These are phyloP conservation scores for Papilio helenus DNA, from an alignment of 1,140 invertebrate genomes.

Conservation along the genomic window DNA sequence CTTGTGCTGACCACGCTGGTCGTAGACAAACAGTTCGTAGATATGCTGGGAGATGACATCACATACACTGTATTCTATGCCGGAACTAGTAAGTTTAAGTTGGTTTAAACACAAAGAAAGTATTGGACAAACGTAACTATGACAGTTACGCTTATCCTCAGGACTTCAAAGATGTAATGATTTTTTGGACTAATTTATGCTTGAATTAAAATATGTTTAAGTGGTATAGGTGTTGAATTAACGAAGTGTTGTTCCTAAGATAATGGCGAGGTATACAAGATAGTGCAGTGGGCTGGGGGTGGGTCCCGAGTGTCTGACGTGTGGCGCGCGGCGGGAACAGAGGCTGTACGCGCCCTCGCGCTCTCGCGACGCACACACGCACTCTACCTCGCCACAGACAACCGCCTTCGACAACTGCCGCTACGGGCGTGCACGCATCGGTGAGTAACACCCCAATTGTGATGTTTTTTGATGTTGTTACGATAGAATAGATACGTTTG, in stretches of 20 bases:
- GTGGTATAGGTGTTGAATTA: conserved; percentile 10
- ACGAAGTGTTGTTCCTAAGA: conserved; percentile 68
- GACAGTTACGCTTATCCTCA: too few relatives aligned
- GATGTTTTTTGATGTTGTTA: conserved; percentile 4
- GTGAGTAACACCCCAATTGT: conserved; percentile 46
- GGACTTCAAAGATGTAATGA: not conserved
- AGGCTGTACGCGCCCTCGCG: conserved; percentile 89
- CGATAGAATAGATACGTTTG: conserved; percentile 6
- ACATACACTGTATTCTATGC: conserved; percentile 92
- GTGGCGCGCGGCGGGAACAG: conserved; percentile 88
- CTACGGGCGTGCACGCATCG: conserved; percentile 86
- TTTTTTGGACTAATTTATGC: not conserved
- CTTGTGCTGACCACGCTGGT: conserved; percentile 91
- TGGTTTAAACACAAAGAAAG: not conserved
- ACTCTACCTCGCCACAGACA: conserved; percentile 90
- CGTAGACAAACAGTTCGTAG: conserved; percentile 88
- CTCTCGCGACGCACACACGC: conserved; percentile 88
- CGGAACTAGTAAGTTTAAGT: conserved; percentile 86
- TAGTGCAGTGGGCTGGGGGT: conserved; percentile 90
- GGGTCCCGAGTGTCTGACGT: conserved; percentile 90
- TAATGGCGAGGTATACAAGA: conserved; percentile 90
- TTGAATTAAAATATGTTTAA: conserved; percentile 4
- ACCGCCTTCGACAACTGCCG: conserved; percentile 89
- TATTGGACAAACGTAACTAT: too few relatives aligned
- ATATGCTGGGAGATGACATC: conserved; percentile 84